Conservation (phyloP, 2,888 invertebrate genomes). For the Cerastis leucographa region DNA sequence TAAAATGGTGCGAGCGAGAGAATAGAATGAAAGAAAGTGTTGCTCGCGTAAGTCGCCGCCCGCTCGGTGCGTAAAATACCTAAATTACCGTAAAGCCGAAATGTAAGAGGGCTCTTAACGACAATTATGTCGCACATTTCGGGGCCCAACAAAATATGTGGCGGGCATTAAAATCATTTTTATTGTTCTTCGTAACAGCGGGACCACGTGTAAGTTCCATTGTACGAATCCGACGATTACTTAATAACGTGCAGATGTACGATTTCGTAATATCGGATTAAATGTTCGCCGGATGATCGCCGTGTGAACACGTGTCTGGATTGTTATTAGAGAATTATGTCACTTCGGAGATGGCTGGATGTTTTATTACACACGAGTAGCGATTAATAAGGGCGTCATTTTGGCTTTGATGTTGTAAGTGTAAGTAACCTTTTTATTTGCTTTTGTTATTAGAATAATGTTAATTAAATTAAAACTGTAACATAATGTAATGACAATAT, state of each 20-base stretch:
- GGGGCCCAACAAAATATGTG: slow-evolving; percentile 71
- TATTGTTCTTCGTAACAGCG: slow-evolving; percentile 74
- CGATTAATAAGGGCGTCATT: slow-evolving; percentile 37
- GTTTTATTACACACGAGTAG: slow-evolving; percentile 42
- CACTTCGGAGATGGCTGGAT: slow-evolving; percentile 39
- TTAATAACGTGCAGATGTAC: slow-evolving; percentile 76
- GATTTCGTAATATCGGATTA: slow-evolving; percentile 81
- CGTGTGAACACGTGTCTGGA: slow-evolving; percentile 72
- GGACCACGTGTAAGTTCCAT: slow-evolving; percentile 68
- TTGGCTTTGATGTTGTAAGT: slow-evolving; percentile 30
- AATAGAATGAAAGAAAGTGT: too few relatives aligned
- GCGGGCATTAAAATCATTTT: slow-evolving; percentile 75
- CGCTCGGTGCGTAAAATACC: too few relatives aligned
- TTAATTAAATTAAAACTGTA: slow-evolving; percentile 9
- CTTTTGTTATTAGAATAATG: slow-evolving; percentile 1
- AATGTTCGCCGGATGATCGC: slow-evolving; percentile 64
- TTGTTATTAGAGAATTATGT: slow-evolving; percentile 67
- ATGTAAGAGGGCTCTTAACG: too few relatives aligned
- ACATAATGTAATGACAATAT: background rate
- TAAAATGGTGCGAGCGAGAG: too few relatives aligned
- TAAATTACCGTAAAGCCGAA: too few relatives aligned
- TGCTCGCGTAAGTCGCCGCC: too few relatives aligned
- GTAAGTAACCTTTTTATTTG: slow-evolving; percentile 9
- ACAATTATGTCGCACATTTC: slow-evolving; percentile 73
- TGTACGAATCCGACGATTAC: slow-evolving; percentile 48